Percentiles rank a stretch among this genome's conserved stretches.
phyloP scores from a whole-genome alignment of 2,888 invertebrate genomes.

The Rhabditophanes sp. region DNA sequence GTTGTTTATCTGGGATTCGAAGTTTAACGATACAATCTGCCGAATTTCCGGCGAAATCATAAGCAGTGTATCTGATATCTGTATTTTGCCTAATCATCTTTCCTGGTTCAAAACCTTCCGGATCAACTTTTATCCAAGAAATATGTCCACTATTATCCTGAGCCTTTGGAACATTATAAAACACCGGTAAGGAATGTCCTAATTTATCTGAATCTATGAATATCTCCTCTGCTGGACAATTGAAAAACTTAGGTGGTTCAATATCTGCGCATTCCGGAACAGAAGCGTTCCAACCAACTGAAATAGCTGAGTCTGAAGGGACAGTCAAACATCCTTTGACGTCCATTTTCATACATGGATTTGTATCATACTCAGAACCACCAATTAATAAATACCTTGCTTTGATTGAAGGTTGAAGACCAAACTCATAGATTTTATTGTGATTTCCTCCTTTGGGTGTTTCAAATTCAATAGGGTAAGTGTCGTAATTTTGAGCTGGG shows the following conservation, averaged over 20 bases:
- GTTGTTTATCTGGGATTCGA: constrained; percentile 46
- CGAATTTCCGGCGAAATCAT: constrained; percentile 89
- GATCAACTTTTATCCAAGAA: constrained; percentile 75
- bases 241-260: constrained; percentile 86
- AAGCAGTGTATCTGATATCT: constrained; percentile 82
- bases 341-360: constrained; percentile 85
- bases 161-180: constrained; percentile 80
- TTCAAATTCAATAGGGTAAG: constrained; percentile 70
- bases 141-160: constrained; percentile 79
- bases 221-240: constrained; percentile 81
- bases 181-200: constrained; percentile 66
- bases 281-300: constrained; percentile 44
- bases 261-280: constrained; percentile 54
- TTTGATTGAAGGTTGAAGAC: constrained; percentile 76
- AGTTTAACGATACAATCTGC: constrained; percentile 91
- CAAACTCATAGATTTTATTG: constrained; percentile 86
- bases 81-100: constrained; percentile 50
- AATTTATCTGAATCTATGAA: constrained; percentile 71
- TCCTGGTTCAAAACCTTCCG: constrained; percentile 58
- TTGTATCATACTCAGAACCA: constrained; percentile 87
- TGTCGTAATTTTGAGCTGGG: constrained; percentile 80
- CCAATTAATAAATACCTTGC: constrained; percentile 82
- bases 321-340: constrained; percentile 76
- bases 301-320: too few relatives aligned
- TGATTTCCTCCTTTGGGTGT: constrained; percentile 56